Percentiles rank a stretch among this genome's conserved stretches.
Evolutionary conservation across 2,888 invertebrate genomes (phyloP).

Genomic region (Temnothorax rugatulus): DNA sequence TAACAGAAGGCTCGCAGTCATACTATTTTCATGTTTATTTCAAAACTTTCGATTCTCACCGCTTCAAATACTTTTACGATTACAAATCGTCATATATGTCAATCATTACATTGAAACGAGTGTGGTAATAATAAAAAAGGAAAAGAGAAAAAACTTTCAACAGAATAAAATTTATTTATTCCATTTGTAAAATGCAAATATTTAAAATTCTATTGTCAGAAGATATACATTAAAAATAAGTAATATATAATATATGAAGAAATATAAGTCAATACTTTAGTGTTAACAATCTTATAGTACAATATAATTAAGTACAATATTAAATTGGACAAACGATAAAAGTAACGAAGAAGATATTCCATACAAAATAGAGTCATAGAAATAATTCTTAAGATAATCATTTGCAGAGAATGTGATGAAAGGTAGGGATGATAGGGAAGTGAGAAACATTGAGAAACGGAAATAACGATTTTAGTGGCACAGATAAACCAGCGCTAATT

Average conservation of each 20-base stretch:
- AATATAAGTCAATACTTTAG: background rate
- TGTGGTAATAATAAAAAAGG: background rate
- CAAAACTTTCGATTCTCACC: conserved; percentile 4
- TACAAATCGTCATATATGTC: background rate
- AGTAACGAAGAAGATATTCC: background rate
- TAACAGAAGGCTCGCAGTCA: conserved; percentile 29
- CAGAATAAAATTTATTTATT: background rate
- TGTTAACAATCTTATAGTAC: background rate
- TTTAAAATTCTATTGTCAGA: background rate
- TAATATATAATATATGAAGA: background rate
- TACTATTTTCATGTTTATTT: conserved; percentile 27
- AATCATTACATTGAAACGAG: conserved; percentile 12
- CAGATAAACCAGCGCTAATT: conserved; percentile 41
- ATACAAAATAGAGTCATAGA: background rate
- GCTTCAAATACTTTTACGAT: conserved; percentile 29
- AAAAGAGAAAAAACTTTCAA: background rate
- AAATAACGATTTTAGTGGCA: conserved; percentile 23
- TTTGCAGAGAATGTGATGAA: background rate
- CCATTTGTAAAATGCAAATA: background rate
- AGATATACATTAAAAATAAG: background rate
- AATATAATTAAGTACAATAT: background rate
- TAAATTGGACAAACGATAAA: background rate
- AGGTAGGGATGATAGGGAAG: background rate
- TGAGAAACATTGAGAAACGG: conserved; percentile 14
- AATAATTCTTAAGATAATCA: background rate